Base-by-base conservation (phyloP, 1,140 invertebrate species). In the Drosophila malerkotliana region DNA sequence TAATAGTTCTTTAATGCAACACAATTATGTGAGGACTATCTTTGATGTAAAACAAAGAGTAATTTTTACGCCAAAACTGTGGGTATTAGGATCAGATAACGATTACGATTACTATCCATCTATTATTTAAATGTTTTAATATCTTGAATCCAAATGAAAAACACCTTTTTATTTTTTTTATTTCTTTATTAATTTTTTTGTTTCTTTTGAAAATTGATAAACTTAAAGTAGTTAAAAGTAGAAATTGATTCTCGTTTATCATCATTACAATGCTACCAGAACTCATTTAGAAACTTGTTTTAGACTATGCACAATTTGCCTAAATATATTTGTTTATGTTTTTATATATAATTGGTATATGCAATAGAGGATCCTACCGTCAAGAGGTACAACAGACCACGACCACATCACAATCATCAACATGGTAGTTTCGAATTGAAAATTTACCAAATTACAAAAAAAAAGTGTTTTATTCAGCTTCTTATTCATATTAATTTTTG, bases 301-400 rank as follows among this genome's bases (percentile, higher is more conserved):
- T 81, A 59, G 64, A 71, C 72, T 84, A 84, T 59, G 72, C 67
- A 79, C 76, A 21, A 77, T 71, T 87, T 71, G 74, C 74, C 82
- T 87, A 83, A 55, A 61, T 77, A 77, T 47, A 77, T 63, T 32
- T 74, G 49, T 74, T 49, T 74, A 54, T 61, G 51, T 52, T 49
- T 83, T 21, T 60, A 60, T 55, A 55, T 79, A 55, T 77, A 69
- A 76, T 76, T 76, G 73, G 63, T 59, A 49, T 84, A 84, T 78
- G 77, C 77, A 73, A 79, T 60, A 62, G 63, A 54, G 63, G 77
- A 61, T 69, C 51, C 63, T 62, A 63, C 41, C 47, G 78, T 68
- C 73, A 68, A 62, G 45, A 49, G 28, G 51, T 47, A 24, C 44
- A 24, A 56, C 41, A 47, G 54, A 71, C 28, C 24, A 61, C 37